phyloP scores from a whole-genome alignment of 2,797 vertebrate genomes.

The Gambusia yucatana region DNA sequence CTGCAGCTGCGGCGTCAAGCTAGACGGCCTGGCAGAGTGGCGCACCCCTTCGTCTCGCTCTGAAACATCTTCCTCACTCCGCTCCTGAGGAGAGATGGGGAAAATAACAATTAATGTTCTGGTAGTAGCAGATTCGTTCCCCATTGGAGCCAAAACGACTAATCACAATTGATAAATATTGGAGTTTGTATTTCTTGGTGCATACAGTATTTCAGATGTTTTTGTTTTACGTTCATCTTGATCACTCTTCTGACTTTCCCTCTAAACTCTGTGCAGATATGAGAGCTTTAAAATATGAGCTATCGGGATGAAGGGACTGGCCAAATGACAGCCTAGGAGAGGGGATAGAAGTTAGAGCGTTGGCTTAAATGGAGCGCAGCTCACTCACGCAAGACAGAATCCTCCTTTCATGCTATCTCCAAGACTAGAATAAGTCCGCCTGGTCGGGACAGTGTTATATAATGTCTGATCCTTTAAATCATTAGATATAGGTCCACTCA shows the following conservation, averaged over 20 bases:
- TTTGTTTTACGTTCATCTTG: neutral
- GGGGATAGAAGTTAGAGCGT: slow-evolving; percentile 36
- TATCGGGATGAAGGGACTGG: slow-evolving; percentile 20
- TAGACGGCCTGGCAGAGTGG: slow-evolving; percentile 45
- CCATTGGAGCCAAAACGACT: neutral
- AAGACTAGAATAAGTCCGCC: slow-evolving; percentile 33
- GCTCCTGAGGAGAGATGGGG: slow-evolving; percentile 38
- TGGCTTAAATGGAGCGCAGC: slow-evolving; percentile 39
- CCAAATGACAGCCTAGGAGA: slow-evolving; percentile 13
- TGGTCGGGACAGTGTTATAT: slow-evolving; percentile 47
- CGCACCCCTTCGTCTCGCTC: slow-evolving; percentile 42
- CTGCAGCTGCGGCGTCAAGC: slow-evolving; percentile 76
- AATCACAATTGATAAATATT: slow-evolving; percentile 14
- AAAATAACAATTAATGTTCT: neutral
- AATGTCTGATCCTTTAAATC: slow-evolving; percentile 61
- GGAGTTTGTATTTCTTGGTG: too few species aligned
- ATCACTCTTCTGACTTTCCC: slow-evolving; percentile 13
- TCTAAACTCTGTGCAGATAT: slow-evolving; percentile 16
- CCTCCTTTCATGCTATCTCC: slow-evolving; percentile 46
- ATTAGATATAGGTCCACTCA: slow-evolving; percentile 49
- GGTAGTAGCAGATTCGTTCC: slow-evolving; percentile 13
- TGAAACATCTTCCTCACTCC: slow-evolving; percentile 53
- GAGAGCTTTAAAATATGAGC: slow-evolving; percentile 22
- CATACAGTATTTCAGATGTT: slow-evolving; percentile 1
- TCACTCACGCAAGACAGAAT: slow-evolving; percentile 61